phyloP scores from a whole-genome alignment of 2,113 vertebrate species.

The Gila orcuttii region DNA sequence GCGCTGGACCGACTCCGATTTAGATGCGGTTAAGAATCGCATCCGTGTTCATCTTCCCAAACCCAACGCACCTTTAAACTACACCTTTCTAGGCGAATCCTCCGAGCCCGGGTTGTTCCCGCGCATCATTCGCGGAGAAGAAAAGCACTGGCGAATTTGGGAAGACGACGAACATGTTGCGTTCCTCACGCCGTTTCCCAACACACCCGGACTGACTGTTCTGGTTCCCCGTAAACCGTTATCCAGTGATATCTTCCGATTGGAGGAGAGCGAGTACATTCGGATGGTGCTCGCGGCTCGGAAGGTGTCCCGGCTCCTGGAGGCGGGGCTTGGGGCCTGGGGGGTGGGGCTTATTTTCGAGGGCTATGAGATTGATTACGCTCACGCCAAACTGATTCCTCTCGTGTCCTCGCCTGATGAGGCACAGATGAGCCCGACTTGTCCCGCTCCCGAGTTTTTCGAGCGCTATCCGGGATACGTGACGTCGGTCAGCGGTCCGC shows the following conservation, averaged over 20 bases:
- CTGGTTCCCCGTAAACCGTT: conserved; percentile 75
- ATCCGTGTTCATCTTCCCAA: conserved; percentile 66
- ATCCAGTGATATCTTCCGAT: conserved; percentile 74
- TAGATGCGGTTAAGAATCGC: conserved; percentile 65
- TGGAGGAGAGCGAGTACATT: conserved; percentile 68
- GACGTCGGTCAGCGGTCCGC: conserved; percentile 73
- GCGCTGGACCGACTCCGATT: conserved; percentile 64
- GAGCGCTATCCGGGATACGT: conserved; percentile 75
- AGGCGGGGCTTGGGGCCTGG: conserved; percentile 64
- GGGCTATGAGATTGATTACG: conserved; percentile 79
- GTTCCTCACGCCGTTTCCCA: conserved; percentile 80
- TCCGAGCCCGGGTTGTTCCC: conserved; percentile 70
- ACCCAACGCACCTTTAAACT: conserved; percentile 54
- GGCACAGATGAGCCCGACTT: neutral
- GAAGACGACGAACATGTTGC: conserved; percentile 73
- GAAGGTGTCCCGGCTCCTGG: conserved; percentile 66
- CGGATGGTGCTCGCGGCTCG: conserved; percentile 64
- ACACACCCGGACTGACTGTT: conserved; percentile 74
- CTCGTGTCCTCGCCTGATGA: conserved; percentile 49
- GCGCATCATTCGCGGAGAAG: conserved; percentile 76
- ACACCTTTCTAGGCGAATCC: conserved; percentile 68
- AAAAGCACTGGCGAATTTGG: conserved; percentile 80
- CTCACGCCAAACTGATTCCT: conserved; percentile 77
- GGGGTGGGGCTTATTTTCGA: conserved; percentile 77
- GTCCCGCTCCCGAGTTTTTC: conserved; percentile 48